Conservation (phyloP, 2,113 vertebrate species). For the Stomatorhinus ivindoensis region DNA sequence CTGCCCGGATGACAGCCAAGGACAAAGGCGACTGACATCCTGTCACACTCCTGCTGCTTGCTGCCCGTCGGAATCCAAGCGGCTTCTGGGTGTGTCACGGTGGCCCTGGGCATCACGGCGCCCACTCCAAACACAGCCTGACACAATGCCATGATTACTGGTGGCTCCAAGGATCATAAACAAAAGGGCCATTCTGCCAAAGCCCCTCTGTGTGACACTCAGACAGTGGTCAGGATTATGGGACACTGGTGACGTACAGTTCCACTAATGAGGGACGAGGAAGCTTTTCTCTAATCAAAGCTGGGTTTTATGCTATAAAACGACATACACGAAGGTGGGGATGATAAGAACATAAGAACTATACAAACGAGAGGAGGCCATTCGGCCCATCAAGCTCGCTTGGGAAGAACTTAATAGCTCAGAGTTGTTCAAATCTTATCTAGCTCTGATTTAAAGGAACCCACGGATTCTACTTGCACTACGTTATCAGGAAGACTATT, state of each 20-base stretch:
- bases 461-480: no score
- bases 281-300: not conserved
- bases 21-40: not conserved
- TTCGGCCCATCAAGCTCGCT: no score
- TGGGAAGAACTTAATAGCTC: no score
- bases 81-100: not conserved
- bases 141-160: not conserved
- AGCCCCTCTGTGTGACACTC: conserved; percentile 10
- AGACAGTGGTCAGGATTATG: conserved; percentile 23
- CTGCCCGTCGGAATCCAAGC: not conserved
- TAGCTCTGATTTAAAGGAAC: no score
- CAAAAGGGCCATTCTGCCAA: not conserved
- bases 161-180: not conserved
- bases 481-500: no score
- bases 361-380: no score
- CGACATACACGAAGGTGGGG: not conserved
- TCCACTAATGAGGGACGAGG: conserved; percentile 36
- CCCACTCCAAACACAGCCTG: not conserved
- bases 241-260: conserved; percentile 42
- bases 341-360: no score
- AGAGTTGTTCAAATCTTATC: no score
- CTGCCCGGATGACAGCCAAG: not conserved
- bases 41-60: not conserved
- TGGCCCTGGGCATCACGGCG: not conserved
- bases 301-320: not conserved